Percentiles rank a stretch among this genome's conserved stretches.
These are phyloP conservation scores for Zapornia atra DNA, from an alignment of 2,113 vertebrate species.

Conservation along the genomic window DNA sequence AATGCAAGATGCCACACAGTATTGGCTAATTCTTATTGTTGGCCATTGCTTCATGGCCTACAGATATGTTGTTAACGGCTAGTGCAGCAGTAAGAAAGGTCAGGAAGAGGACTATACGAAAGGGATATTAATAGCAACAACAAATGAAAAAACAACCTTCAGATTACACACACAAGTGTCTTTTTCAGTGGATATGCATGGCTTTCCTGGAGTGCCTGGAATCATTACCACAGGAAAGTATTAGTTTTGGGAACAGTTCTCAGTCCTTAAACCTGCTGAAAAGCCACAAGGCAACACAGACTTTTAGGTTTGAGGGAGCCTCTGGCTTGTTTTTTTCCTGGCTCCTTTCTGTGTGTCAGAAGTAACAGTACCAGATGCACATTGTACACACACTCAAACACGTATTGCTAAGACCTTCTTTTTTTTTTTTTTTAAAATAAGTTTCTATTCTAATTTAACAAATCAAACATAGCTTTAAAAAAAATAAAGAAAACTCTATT, in stretches of 20 bases:
- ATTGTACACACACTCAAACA: not conserved
- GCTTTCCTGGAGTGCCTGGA: not conserved
- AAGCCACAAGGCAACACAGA: not conserved
- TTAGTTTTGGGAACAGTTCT: not conserved
- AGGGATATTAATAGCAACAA: not conserved
- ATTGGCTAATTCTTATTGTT: not conserved
- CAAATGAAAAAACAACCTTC: not conserved
- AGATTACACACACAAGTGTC: not conserved
- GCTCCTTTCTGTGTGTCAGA: not conserved
- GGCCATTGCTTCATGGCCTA: not conserved
- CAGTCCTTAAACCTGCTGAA: not conserved
- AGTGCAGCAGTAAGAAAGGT: not conserved
- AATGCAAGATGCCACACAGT: not conserved
- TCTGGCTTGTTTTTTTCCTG: not conserved
- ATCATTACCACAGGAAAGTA: not conserved
- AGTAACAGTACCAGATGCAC: not conserved
- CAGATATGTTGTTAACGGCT: not conserved
- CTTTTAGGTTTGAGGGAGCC: not conserved
- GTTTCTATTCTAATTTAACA: not conserved
- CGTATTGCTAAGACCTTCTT: accelerated
- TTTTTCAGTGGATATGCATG: not conserved
- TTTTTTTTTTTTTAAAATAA: not conserved
- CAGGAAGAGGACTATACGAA: not conserved
- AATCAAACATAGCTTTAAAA: not conserved
- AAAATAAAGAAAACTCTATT: not conserved